phyloP scores from a whole-genome alignment of 1,140 invertebrate species.

The Streblospio benedicti region DNA sequence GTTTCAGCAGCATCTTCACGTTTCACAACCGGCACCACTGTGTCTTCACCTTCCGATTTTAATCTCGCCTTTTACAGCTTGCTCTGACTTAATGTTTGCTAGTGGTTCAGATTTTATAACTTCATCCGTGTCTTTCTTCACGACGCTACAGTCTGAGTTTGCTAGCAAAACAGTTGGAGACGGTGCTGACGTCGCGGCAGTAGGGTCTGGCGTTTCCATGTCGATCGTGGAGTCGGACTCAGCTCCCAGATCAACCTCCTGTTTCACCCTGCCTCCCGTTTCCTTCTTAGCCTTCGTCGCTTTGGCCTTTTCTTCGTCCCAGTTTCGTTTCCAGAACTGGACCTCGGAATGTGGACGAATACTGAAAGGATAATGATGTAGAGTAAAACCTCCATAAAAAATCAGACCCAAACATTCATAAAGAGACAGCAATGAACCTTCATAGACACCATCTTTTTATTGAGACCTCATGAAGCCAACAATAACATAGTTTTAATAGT shows the following conservation, averaged over 20 bases:
- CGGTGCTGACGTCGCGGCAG: neutral
- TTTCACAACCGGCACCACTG: too few species aligned
- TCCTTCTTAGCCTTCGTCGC: conserved; percentile 59
- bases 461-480: too few species aligned
- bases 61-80: too few species aligned
- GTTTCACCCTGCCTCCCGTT: too few species aligned
- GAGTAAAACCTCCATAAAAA: neutral
- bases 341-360: conserved; percentile 45
- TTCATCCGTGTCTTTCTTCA: neutral
- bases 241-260: conserved; percentile 20
- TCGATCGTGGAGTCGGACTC: too few species aligned
- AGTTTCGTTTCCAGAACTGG: conserved; percentile 22
- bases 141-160: neutral
- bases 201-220: conserved; percentile 16
- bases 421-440: neutral
- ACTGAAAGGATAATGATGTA: conserved; percentile 3
- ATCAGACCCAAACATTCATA: neutral
- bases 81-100: too few species aligned
- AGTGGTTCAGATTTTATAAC: neutral
- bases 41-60: too few species aligned
- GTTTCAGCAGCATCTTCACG: too few species aligned
- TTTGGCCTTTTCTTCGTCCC: conserved; percentile 62
- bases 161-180: neutral
- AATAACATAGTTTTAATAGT: too few species aligned
- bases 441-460: neutral